These are phyloP conservation scores for Ceuthmochares aereus DNA, from an alignment of 2,113 vertebrate genomes.

Conservation along the genomic window DNA sequence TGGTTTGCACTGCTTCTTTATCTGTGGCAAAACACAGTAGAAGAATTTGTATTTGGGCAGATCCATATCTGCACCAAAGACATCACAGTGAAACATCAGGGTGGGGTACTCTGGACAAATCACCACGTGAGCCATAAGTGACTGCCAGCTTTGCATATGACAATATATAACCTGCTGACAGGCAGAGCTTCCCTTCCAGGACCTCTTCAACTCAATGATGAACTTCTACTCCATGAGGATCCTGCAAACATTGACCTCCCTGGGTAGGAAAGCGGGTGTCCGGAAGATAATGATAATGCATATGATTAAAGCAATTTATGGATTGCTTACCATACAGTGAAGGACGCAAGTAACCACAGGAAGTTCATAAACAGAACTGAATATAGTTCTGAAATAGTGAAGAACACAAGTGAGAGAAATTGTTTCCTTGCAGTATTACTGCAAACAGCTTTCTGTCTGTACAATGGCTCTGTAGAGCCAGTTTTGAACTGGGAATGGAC, in stretches of 20 bases:
- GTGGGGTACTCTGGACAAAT: background rate
- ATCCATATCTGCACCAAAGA: background rate
- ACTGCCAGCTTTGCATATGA: background rate
- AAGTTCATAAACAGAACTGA: background rate
- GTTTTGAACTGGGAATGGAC: background rate
- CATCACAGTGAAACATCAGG: background rate
- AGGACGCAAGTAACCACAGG: background rate
- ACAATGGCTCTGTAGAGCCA: background rate
- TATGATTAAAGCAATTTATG: background rate
- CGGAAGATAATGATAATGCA: background rate
- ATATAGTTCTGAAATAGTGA: background rate
- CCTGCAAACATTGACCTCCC: background rate
- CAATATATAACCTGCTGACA: background rate
- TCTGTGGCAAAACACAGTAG: background rate
- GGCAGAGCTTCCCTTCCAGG: background rate
- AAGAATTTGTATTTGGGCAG: background rate
- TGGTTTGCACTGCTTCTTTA: background rate
- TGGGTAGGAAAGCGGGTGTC: background rate
- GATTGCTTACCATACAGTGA: background rate
- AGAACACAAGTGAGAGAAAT: background rate
- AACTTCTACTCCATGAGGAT: background rate
- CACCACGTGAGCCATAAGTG: background rate
- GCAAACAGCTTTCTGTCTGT: background rate
- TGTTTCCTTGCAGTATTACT: background rate
- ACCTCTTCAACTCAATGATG: background rate